A percentile compares a stretch with the other conserved stretches of the same genome.
Conservation (phyloP, 2,888 invertebrate species). For the Orthonevra nobilis region DNA sequence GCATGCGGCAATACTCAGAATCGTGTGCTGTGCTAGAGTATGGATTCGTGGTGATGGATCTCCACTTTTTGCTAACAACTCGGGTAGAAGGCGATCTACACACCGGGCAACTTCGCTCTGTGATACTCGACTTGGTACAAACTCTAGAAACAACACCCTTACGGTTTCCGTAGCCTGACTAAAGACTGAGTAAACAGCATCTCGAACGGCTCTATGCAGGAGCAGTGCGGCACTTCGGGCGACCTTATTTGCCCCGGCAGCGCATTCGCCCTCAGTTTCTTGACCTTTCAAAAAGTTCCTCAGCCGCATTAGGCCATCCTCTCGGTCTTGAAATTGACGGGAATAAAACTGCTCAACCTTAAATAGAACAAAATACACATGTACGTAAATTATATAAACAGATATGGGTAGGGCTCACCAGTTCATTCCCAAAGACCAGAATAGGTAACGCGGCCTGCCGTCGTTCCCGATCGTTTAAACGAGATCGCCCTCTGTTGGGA, state of each 20-base stretch:
- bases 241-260: constrained; percentile 84
- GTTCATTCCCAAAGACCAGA: constrained; percentile 92
- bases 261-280: constrained; percentile 69
- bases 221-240: constrained; percentile 90
- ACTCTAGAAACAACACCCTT: constrained; percentile 89
- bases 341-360: constrained; percentile 95
- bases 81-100: constrained; percentile 90
- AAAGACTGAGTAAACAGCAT: constrained; percentile 94
- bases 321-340: constrained; percentile 93
- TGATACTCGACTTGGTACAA: constrained; percentile 91
- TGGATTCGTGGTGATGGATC: constrained; percentile 93
- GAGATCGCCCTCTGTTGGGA: constrained; percentile 81
- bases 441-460: constrained; percentile 94
- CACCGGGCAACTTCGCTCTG: constrained; percentile 90
- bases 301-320: constrained; percentile 89
- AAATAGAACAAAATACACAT: background rate
- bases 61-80: constrained; percentile 90
- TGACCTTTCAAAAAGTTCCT: constrained; percentile 78
- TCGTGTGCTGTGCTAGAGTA: constrained; percentile 92
- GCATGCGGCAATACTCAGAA: constrained; percentile 91
- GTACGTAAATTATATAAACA: background rate
- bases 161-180: constrained; percentile 91
- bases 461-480: constrained; percentile 88
- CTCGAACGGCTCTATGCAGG: constrained; percentile 89
- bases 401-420: no score